These are phyloP conservation scores for Spodoptera frugiperda DNA, from an alignment of 1,140 invertebrate genomes.

Conservation along the genomic window DNA sequence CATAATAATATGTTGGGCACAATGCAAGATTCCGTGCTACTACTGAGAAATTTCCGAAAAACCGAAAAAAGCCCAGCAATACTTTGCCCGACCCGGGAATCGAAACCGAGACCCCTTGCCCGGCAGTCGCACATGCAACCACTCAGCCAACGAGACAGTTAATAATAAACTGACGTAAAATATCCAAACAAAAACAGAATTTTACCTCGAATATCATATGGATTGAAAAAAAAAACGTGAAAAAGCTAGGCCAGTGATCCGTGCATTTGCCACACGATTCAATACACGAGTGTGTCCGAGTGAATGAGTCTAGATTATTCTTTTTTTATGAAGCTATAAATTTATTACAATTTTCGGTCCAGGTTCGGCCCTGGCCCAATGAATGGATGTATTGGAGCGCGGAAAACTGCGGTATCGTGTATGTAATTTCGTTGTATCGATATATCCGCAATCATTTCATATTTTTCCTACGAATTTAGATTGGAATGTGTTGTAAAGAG, in stretches of 20 bases:
- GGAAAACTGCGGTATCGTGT: slow-evolving; percentile 20
- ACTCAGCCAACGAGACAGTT: too few species aligned
- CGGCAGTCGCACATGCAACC: too few species aligned
- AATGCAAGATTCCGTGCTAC: too few species aligned
- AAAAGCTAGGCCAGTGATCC: slow-evolving; percentile 24
- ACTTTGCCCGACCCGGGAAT: too few species aligned
- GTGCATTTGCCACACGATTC: slow-evolving; percentile 26
- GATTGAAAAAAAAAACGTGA: slow-evolving; percentile 34
- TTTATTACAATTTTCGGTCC: slow-evolving; percentile 19
- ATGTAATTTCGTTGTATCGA: slow-evolving; percentile 5
- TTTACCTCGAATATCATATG: slow-evolving; percentile 30
- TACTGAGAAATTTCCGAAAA: too few species aligned
- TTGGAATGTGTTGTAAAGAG: too few species aligned
- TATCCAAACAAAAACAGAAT: background rate
- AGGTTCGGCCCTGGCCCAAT: slow-evolving; percentile 15
- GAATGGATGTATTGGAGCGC: slow-evolving; percentile 23
- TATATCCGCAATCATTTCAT: background rate
- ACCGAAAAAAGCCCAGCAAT: too few species aligned
- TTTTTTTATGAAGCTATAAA: slow-evolving; percentile 40
- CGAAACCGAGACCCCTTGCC: too few species aligned
- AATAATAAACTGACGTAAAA: slow-evolving; percentile 16
- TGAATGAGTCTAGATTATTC: slow-evolving; percentile 35
- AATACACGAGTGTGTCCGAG: slow-evolving; percentile 39
- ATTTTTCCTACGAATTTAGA: slow-evolving; percentile 5
- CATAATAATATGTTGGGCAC: too few species aligned